A percentile compares a stretch with the other conserved stretches of the same genome.
These are phyloP conservation scores for human (Homo sapiens) DNA, from an alignment of 2,113 vertebrate species.

Conservation along the genomic window GRCh38 chr5:107454001-107454500, in stretches of 20 bases:
- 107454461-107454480: conserved; percentile 57
- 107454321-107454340: conserved; percentile 43
- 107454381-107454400: background rate
- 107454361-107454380: conserved; percentile 52
- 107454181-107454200: conserved; percentile 10
- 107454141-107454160: conserved; percentile 6
- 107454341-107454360: background rate
- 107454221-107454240: background rate
- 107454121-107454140: conserved; percentile 60
- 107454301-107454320: background rate
- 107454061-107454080: conserved; percentile 64
- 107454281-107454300: background rate
- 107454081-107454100: conserved; percentile 71
- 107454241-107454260: conserved; percentile 3
- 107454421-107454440: background rate
- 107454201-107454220: conserved; percentile 30
- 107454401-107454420: conserved; percentile 23
- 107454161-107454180: conserved; percentile 46
- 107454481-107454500: conserved; percentile 60
- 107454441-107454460: background rate
- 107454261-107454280: conserved; percentile 17
- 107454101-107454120: conserved; percentile 49
- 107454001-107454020: conserved; percentile 71
- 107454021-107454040: conserved; percentile 74
- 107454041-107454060: conserved; percentile 68